Conservation (phyloP, 2,888 invertebrate genomes). For the Eugnorisma glareosa region DNA sequence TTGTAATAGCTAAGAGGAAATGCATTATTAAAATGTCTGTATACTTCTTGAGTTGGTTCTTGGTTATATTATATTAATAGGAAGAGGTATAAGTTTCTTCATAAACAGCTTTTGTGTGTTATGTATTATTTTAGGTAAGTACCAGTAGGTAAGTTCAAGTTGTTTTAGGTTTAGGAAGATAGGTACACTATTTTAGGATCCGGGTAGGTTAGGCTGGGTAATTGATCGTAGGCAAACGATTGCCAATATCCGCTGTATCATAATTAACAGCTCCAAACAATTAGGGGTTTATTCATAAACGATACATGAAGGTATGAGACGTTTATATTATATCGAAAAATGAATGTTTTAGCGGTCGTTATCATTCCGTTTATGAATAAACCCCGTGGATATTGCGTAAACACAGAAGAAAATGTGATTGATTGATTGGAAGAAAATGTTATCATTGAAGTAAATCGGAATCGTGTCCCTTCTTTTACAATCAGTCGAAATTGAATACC, state of each 20-base stretch:
- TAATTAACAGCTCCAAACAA: background rate
- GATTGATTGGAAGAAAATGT: no score
- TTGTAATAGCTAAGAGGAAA: constrained; percentile 41
- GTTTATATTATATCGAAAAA: background rate
- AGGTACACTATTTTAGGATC: background rate
- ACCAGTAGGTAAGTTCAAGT: background rate
- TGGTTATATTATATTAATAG: background rate
- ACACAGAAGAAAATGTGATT: no score
- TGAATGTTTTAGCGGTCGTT: background rate
- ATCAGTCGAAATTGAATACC: background rate
- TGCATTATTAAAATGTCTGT: constrained; percentile 47
- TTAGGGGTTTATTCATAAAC: background rate
- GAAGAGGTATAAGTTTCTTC: no score
- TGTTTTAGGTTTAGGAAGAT: background rate
- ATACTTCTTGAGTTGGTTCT: background rate
- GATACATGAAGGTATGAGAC: background rate
- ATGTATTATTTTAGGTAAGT: background rate
- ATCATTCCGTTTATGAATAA: background rate
- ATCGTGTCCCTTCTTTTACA: background rate
- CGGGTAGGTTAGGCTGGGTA: background rate
- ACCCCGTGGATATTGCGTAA: background rate
- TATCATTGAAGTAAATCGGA: background rate
- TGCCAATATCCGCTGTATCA: background rate
- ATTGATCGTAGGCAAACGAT: background rate
- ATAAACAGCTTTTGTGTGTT: no score